A percentile compares a stretch with the other conserved stretches of the same genome.
phyloP scores from a whole-genome alignment of 35 echinoderm and acorn worm species.

The Ophiothrix spiculata region DNA sequence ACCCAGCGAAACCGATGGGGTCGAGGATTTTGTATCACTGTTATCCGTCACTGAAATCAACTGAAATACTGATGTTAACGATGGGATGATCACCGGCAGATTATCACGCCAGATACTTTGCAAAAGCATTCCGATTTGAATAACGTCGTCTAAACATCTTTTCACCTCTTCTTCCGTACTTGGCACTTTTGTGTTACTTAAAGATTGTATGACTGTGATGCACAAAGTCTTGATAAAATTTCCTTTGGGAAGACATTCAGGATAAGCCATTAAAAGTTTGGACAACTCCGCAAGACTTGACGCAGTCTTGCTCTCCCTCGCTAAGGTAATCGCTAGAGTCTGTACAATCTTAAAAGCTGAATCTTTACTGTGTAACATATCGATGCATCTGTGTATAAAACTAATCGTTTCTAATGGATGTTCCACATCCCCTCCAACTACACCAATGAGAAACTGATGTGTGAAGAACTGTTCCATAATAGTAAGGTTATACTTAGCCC shows the following conservation, averaged over 20 bases:
- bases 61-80: conserved; percentile 65
- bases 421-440: conserved; percentile 23
- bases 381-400: conserved; percentile 72
- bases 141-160: conserved; percentile 53
- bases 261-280: conserved; percentile 67
- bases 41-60: conserved; percentile 56
- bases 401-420: conserved; percentile 42
- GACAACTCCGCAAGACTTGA: conserved; percentile 55
- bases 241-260: conserved; percentile 74
- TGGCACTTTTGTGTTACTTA: conserved; percentile 49
- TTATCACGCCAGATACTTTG: conserved; percentile 66
- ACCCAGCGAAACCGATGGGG: conserved; percentile 73
- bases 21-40: background rate
- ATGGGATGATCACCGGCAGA: conserved; percentile 63
- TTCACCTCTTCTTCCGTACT: conserved; percentile 48
- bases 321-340: conserved; percentile 51
- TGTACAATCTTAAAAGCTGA: conserved; percentile 49
- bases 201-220: conserved; percentile 57
- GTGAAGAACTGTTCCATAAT: conserved; percentile 70
- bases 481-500: conserved; percentile 65
- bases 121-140: conserved; percentile 52
- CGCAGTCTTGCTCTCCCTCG: conserved; percentile 49
- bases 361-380: conserved; percentile 43
- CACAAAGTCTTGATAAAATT: conserved; percentile 33
- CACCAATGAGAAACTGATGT: conserved; percentile 51